A percentile compares a stretch with the other conserved stretches of the same genome.
Evolutionary conservation across 2,113 vertebrate species (phyloP).

Genomic region (Sminthopsis crassicaudata): DNA sequence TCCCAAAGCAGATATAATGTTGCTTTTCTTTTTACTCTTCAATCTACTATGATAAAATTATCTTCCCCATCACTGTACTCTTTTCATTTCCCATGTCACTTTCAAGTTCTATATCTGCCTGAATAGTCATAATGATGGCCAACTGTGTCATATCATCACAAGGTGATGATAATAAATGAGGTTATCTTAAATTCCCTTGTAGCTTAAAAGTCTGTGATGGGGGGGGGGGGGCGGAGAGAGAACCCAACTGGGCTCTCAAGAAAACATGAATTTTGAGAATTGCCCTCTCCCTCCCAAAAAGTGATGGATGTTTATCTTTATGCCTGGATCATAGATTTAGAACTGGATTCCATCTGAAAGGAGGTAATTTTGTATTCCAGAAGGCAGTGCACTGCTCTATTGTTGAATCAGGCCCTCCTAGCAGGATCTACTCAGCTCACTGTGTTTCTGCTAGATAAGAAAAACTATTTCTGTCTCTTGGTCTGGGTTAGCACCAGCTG

Average conservation of each 20-base stretch:
- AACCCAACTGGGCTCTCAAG: neutral
- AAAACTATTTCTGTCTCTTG: neutral
- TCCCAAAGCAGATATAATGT: rapidly evolving
- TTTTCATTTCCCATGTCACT: constrained; percentile 8
- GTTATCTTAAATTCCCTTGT: neutral
- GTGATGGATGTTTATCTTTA: neutral
- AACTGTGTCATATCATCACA: neutral
- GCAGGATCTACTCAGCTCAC: neutral
- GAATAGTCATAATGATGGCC: neutral
- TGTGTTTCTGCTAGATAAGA: rapidly evolving
- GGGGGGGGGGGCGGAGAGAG: no score
- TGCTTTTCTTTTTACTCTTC: neutral
- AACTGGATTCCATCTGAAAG: neutral
- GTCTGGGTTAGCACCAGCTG: neutral
- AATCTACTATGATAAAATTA: neutral
- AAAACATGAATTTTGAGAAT: neutral
- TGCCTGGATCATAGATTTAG: neutral
- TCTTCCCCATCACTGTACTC: neutral
- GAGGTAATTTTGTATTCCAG: neutral
- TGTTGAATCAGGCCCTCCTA: neutral
- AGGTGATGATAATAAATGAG: neutral
- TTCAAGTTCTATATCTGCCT: neutral
- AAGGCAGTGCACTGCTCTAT: neutral
- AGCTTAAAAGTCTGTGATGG: neutral
- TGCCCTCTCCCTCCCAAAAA: neutral